Evolutionary conservation across 2,113 vertebrate species (phyloP).

Genomic region (Erpornis zantholeuca): DNA sequence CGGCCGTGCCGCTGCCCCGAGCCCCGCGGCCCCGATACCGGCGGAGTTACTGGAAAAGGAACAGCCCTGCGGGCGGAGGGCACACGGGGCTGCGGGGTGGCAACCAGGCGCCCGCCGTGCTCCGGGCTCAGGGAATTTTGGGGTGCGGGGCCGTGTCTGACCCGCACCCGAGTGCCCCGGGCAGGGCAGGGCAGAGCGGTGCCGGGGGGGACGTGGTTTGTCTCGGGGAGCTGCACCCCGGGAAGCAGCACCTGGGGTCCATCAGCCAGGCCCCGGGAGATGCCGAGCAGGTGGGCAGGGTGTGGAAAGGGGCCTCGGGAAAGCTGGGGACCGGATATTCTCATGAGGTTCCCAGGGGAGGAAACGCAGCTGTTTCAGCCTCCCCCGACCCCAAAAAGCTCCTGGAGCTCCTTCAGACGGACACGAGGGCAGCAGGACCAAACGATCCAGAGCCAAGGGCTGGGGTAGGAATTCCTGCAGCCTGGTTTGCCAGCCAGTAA

Average conservation of each 20-base stretch:
- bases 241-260: neutral
- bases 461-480: neutral
- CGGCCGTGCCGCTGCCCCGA: fast-evolving
- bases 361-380: neutral
- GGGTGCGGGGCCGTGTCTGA: neutral
- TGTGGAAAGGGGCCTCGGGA: neutral
- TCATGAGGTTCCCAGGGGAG: neutral
- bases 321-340: neutral
- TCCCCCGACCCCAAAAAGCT: neutral
- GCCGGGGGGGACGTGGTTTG: fast-evolving
- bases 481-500: neutral
- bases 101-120: fast-evolving
- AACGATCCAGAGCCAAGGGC: fast-evolving
- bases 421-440: neutral
- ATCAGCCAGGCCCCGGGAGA: fast-evolving
- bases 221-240: neutral
- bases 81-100: fast-evolving
- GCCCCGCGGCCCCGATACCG: neutral
- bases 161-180: neutral
- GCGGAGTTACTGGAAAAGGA: slow-evolving; percentile 19
- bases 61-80: neutral
- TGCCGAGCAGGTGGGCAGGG: neutral
- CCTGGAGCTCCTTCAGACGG: neutral
- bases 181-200: neutral
- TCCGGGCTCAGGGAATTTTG: neutral